Evolutionary conservation across 2,113 vertebrate genomes (phyloP), one percentile per base, ranked within the genome.

Genomic region (Mormoops blainvillei): DNA sequence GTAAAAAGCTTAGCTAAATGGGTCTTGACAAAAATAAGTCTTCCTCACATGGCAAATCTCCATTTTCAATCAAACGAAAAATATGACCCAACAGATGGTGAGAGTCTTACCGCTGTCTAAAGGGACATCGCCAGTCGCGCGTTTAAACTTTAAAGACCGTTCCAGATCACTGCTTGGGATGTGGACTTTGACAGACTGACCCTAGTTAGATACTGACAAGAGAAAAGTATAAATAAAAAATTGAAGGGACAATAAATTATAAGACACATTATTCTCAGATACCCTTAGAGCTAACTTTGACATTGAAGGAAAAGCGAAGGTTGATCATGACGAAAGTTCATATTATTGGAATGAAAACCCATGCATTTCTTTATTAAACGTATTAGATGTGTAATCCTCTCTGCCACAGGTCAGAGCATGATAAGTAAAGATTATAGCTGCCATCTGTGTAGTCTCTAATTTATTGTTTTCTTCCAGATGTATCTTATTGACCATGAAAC

Each of bases 11-110:
- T 1, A 89, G 8, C 20, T 74, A 92, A 24, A 77, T 77, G 36
- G 5, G 19, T 7, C 5, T 52, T 13, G 0, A 9, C 2, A 82
- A 43, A 33, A 63, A 61, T 12, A 26, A 61, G 56, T 61, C 56
- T 63, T 61, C 26, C 28, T 58, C 65, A 63, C 0, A 4, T 38
- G 38, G 18, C 52, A 12, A 84, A 92, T 93, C 80, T 85, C 18
- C n/a, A 89, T 78, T 78, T 97, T 78, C 78, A 96, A 14, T 45
- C n/a, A 78, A 67, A 43, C 71, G 43, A 83, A 93, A 73, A 83
- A 38, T 76, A 48, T 41, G 33, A 74, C 6, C 19, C 11, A 93
- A 33, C 63, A 97, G 86, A 87, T 70, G 91, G 45, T 58, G 7
- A 20, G 38, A 7, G 3, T 92, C 20, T 94, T 43, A 80, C 38